Conservation (phyloP, 1,140 invertebrate species). For the Trypoxylus dichotomus region DNA sequence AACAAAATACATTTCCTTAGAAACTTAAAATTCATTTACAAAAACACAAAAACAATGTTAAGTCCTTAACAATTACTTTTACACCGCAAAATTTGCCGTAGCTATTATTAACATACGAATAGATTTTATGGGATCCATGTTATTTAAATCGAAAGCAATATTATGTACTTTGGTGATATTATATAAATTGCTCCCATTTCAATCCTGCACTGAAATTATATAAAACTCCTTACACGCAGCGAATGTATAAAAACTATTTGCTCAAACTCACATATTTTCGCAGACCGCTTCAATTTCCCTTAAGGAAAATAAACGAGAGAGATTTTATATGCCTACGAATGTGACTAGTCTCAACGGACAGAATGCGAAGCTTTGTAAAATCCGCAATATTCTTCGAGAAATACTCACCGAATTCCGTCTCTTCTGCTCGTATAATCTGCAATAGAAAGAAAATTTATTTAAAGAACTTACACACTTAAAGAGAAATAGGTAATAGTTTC, state of each 20-base stretch:
- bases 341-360: conserved; percentile 17
- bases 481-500: not conserved
- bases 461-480: not conserved
- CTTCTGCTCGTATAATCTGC: conserved; percentile 12
- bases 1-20: too few relatives aligned
- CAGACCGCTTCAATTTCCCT: not conserved
- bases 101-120: too few relatives aligned
- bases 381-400: not conserved
- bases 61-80: too few relatives aligned
- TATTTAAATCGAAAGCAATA: not conserved
- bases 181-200: not conserved
- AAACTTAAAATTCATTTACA: too few relatives aligned
- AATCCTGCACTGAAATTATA: not conserved
- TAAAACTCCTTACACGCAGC: not conserved
- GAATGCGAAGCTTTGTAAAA: not conserved
- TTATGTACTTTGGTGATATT: not conserved
- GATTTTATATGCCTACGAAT: conserved; percentile 18
- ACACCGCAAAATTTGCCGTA: too few relatives aligned
- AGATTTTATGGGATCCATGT: too few relatives aligned
- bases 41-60: too few relatives aligned
- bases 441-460: conserved; percentile 19
- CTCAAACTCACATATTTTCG: not conserved
- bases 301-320: conserved; percentile 9
- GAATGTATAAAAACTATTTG: conserved; percentile 8
- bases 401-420: not conserved